phyloP scores from a whole-genome alignment of 2,888 invertebrate genomes.

The Caenorhabditis imperialis region DNA sequence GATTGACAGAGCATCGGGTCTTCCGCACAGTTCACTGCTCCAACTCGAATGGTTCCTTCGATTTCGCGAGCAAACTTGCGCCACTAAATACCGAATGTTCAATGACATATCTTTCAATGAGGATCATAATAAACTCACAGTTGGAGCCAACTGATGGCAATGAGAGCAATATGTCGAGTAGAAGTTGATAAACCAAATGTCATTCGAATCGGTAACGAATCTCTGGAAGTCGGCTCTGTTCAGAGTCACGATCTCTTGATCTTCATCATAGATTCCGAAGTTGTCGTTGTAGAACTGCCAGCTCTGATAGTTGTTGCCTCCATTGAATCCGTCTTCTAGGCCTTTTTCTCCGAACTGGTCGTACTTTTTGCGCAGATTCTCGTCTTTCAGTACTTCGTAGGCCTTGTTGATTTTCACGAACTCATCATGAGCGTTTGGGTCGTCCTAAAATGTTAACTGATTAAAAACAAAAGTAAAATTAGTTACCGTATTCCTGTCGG shows the following conservation, averaged over 20 bases:
- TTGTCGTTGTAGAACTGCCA: constrained; percentile 87
- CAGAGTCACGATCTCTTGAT: constrained; percentile 87
- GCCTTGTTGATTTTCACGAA: constrained; percentile 88
- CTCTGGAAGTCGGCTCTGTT: constrained; percentile 84
- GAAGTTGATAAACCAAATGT: constrained; percentile 89
- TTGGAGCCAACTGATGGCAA: constrained; percentile 87
- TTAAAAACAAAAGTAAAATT: no score
- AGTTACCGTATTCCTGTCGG: constrained; percentile 84
- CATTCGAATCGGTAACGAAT: constrained; percentile 81
- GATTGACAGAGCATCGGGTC: constrained; percentile 87
- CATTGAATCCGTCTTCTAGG: constrained; percentile 82
- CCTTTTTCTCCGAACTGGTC: constrained; percentile 83
- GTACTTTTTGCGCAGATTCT: constrained; percentile 81
- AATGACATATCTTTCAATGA: not conserved
- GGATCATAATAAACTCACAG: constrained; percentile 78
- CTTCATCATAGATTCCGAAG: constrained; percentile 90
- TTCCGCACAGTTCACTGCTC: constrained; percentile 90
- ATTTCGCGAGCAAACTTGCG: constrained; percentile 86
- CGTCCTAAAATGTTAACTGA: constrained; percentile 82
- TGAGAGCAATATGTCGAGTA: constrained; percentile 90
- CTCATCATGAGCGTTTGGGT: constrained; percentile 85
- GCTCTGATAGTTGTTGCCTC: constrained; percentile 85
- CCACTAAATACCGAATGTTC: constrained; percentile 81
- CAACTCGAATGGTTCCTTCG: constrained; percentile 87
- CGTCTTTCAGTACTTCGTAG: constrained; percentile 90